A percentile compares a stretch with the other conserved stretches of the same genome.
Evolutionary conservation across 2,113 vertebrate species (phyloP).

Genomic region (Zosterops lateralis): DNA sequence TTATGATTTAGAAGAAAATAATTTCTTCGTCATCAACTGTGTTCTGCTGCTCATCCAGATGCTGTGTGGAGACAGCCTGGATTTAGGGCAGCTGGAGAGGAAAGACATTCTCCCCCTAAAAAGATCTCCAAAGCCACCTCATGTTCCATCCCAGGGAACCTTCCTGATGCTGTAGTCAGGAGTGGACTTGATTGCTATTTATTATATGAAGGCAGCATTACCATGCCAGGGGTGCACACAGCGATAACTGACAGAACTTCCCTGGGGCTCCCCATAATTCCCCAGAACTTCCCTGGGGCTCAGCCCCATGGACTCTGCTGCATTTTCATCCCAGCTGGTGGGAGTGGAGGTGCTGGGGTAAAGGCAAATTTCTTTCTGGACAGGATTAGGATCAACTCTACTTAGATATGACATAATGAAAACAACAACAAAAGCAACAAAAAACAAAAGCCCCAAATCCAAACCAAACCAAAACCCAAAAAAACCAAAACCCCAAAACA

Average conservation of each 20-base stretch:
- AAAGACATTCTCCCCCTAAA: not conserved
- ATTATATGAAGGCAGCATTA: not conserved
- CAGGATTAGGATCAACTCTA: not conserved
- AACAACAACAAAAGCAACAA: not conserved
- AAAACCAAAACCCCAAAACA: not conserved
- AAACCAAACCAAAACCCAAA: no score
- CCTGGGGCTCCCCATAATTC: not conserved
- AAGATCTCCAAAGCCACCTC: not conserved
- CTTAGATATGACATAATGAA: not conserved
- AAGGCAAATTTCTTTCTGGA: not conserved
- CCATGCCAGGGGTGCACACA: not conserved
- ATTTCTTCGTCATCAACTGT: not conserved
- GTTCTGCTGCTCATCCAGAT: not conserved
- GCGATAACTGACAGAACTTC: not conserved
- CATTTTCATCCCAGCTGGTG: not conserved
- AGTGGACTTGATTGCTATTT: not conserved
- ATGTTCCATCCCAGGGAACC: not conserved
- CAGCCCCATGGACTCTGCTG: not conserved
- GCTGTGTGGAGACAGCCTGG: not conserved
- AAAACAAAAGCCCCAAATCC: no score
- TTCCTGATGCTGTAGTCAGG: not conserved
- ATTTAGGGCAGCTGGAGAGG: not conserved
- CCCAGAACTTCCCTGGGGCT: not conserved
- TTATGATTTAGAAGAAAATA: not conserved
- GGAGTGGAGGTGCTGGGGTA: not conserved